These are phyloP conservation scores for Serrognathus titanus DNA, from an alignment of 2,888 invertebrate genomes.

Conservation along the genomic window DNA sequence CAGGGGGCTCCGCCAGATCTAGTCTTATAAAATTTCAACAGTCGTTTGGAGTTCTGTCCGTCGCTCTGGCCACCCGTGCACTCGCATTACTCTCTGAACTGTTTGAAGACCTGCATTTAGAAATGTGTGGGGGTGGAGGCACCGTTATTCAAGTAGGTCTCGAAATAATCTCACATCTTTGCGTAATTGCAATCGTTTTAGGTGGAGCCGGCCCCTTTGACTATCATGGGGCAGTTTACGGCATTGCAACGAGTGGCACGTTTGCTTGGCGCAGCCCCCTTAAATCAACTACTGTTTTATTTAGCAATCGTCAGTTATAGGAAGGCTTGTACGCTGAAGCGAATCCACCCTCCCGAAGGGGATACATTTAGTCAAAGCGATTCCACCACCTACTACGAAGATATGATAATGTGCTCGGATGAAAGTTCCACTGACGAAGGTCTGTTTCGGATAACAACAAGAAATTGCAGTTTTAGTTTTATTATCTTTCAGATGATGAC, in stretches of 20 bases:
- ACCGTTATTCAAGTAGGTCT: constrained; percentile 35
- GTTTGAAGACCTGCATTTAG: constrained; percentile 74
- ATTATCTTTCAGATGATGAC: constrained; percentile 57
- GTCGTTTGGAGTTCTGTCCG: constrained; percentile 84
- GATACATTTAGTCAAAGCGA: constrained; percentile 85
- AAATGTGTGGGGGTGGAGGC: constrained; percentile 53
- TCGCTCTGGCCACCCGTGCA: constrained; percentile 82
- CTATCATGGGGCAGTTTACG: constrained; percentile 62
- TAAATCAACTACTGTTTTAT: constrained; percentile 82
- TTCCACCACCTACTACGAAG: constrained; percentile 95
- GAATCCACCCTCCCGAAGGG: constrained; percentile 78
- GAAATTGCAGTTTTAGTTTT: constrained; percentile 10
- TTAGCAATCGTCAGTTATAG: constrained; percentile 87
- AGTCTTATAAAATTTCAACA: constrained; percentile 77
- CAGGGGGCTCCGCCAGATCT: constrained; percentile 54
- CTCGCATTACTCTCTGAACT: constrained; percentile 72
- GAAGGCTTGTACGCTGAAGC: constrained; percentile 82
- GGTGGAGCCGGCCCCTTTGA: constrained; percentile 60
- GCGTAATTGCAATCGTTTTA: constrained; percentile 23
- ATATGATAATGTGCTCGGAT: constrained; percentile 86
- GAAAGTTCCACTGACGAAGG: constrained; percentile 88
- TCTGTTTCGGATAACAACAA: constrained; percentile 31
- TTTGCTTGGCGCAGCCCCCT: constrained; percentile 66
- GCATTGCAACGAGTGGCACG: constrained; percentile 69
- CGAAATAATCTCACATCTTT: constrained; percentile 16